Evolutionary conservation across 2,888 invertebrate species (phyloP), one percentile per base, ranked within the genome.

Genomic region (Ochlodes sylvanus): DNA sequence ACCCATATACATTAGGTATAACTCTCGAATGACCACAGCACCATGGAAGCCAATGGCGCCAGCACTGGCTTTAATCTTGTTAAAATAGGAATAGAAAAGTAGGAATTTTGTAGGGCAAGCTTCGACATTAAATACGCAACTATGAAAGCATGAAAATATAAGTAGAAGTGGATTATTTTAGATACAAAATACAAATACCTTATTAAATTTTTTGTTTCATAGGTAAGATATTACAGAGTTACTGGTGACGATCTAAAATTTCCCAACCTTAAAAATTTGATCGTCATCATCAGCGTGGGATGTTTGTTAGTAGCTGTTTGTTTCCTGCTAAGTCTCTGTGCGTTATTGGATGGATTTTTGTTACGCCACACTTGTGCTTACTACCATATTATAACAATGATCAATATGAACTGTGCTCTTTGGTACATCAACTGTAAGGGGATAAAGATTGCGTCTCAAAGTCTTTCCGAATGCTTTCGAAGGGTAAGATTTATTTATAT

Each of bases 391-490:
- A 95, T 96, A 41, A 95, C 94, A 0, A 96, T 95, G 95, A 95
- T 96, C 61, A 96, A 96, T 75, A 96, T 96, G 96, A 96, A 95
- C 79, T 95, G 95, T 71, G 95, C 95, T 0, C 86, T 96, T 2
- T 96, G 96, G 96, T 96, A 95, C 76, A 96, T 96, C 65, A 96
- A 96, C 79, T 95, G 95, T 70, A 93, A 94, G 76, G 96, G 94
- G 2, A 95, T 96, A 68, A 95, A 94, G 77, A 94, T 95, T 50
- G 96, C 95, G 0, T 94, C 94, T 14, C 90, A 92, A 75, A 93
- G 94, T 65, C 85, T 94, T 2, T 94, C 94, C 0, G 87, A 88
- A 61, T 94, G 94, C 72, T 94, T 94, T 72, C 86, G 87, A 27
- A 86, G 85, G 87, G 94, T 94, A 84, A 54, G 63, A 12, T 10